phyloP scores from a whole-genome alignment of 2,888 invertebrate species.

The Eurytoma adleriae region DNA sequence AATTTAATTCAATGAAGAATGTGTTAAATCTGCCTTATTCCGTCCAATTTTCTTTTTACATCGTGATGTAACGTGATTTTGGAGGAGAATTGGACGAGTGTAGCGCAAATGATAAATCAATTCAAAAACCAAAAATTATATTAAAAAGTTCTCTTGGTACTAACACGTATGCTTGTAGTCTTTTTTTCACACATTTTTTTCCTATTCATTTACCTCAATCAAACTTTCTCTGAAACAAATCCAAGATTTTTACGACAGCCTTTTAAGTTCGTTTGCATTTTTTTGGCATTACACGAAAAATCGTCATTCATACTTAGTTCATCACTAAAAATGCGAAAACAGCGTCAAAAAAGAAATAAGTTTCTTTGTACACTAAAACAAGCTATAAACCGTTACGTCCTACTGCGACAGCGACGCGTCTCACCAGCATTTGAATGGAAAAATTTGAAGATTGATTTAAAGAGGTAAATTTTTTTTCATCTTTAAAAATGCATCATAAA shows the following conservation, averaged over 20 bases:
- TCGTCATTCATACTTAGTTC: constrained; percentile 48
- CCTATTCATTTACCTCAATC: constrained; percentile 37
- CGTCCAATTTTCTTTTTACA: constrained; percentile 15
- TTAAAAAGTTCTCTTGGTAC: constrained; percentile 36
- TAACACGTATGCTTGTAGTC: constrained; percentile 38
- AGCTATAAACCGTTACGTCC: constrained; percentile 13
- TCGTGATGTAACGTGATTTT: neutral
- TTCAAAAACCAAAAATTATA: constrained; percentile 20
- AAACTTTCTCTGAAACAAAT: constrained; percentile 44
- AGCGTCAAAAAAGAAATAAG: constrained; percentile 43
- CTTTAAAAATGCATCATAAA: too few relatives aligned
- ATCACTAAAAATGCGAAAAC: constrained; percentile 51
- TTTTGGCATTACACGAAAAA: constrained; percentile 47
- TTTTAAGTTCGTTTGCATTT: constrained; percentile 25
- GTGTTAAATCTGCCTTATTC: constrained; percentile 10
- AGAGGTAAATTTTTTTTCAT: too few relatives aligned
- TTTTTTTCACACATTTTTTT: constrained; percentile 24
- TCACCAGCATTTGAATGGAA: constrained; percentile 29
- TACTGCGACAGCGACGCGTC: constrained; percentile 2
- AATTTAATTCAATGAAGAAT: constrained; percentile 32
- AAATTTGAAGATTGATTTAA: constrained; percentile 12
- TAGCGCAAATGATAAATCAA: constrained; percentile 22
- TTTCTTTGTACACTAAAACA: constrained; percentile 50
- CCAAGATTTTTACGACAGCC: constrained; percentile 47
- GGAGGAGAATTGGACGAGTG: neutral